phyloP scores from a whole-genome alignment of 2,797 vertebrate species.

The Urocyon cinereoargenteus region DNA sequence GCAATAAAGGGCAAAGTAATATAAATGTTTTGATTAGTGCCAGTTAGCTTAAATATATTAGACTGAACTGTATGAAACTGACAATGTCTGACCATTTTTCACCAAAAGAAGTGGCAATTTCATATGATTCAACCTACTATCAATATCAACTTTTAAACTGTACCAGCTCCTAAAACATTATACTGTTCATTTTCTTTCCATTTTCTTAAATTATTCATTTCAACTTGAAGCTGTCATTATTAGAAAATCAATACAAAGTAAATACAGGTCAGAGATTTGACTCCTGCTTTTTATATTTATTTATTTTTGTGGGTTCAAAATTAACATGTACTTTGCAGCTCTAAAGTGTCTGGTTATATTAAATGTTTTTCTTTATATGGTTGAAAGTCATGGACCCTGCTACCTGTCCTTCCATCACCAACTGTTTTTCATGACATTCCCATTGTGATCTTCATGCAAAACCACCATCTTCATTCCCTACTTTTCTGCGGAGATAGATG shows the following conservation, averaged over 20 bases:
- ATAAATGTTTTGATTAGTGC: conserved; percentile 53
- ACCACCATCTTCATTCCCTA: neutral
- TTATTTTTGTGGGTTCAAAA: conserved; percentile 30
- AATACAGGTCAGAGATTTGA: neutral
- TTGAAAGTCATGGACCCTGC: neutral
- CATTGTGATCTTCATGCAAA: neutral
- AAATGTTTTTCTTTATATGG: neutral
- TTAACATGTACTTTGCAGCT: neutral
- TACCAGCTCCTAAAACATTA: conserved; percentile 4
- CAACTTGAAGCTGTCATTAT: neutral
- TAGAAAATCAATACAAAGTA: neutral
- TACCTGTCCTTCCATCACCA: neutral
- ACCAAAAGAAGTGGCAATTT: neutral
- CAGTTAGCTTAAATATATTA: conserved; percentile 22
- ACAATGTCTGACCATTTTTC: conserved; percentile 16
- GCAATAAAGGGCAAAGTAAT: conserved; percentile 7
- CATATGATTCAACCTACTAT: neutral
- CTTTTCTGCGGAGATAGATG: neutral
- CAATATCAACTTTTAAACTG: neutral
- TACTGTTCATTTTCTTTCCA: neutral
- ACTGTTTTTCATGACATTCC: neutral
- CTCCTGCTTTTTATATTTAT: neutral
- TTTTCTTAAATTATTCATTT: conserved; percentile 33
- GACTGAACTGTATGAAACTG: neutral
- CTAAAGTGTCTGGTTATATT: neutral